Evolutionary conservation across 2,113 vertebrate species (phyloP).

Genomic region (Phalacrocorax pelagicus): DNA sequence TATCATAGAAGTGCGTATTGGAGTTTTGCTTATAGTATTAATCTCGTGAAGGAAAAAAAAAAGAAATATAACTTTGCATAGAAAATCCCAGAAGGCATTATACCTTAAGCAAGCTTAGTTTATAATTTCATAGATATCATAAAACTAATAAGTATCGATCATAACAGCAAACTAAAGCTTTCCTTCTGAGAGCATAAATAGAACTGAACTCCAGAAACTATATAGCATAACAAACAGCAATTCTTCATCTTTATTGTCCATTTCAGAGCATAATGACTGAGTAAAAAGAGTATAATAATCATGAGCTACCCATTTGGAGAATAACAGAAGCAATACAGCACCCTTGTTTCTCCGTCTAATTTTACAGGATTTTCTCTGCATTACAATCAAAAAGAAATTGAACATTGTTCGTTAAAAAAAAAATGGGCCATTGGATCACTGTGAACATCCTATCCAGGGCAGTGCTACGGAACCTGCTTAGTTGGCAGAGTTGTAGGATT

Average conservation of each 20-base stretch:
- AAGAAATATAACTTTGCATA: neutral
- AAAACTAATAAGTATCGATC: neutral
- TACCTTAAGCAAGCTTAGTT: neutral
- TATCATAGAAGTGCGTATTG: neutral
- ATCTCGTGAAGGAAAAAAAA: neutral
- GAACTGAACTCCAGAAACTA: neutral
- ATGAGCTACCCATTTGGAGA: neutral
- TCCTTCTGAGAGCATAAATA: neutral
- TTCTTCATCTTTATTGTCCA: conserved; percentile 13
- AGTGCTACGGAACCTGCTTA: neutral
- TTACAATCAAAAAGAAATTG: neutral
- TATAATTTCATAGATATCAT: neutral
- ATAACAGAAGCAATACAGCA: neutral
- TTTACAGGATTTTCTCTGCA: neutral
- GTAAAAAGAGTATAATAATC: neutral
- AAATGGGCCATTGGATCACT: neutral
- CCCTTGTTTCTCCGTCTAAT: neutral
- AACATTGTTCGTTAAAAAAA: neutral
- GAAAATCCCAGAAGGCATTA: neutral
- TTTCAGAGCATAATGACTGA: neutral
- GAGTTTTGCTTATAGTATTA: neutral
- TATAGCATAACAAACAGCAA: neutral
- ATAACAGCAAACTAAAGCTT: neutral
- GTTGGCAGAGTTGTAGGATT: neutral
- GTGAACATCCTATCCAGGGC: neutral